phyloP scores from a whole-genome alignment of 2,888 invertebrate species.

The Dascillus cervinus region DNA sequence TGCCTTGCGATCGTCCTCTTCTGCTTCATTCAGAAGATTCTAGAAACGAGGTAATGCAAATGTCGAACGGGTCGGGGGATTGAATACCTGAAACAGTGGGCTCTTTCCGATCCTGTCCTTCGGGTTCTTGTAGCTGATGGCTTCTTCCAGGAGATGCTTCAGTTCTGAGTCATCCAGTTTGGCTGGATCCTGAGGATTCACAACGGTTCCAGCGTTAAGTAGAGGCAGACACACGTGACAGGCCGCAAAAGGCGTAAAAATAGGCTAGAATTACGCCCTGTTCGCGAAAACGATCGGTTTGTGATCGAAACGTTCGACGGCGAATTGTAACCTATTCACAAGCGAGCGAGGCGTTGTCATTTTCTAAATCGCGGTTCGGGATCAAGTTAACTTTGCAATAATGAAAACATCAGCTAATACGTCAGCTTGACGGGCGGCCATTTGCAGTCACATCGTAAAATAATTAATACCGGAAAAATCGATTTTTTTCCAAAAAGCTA shows the following conservation, averaged over 20 bases:
- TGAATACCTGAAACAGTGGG: slow-evolving; percentile 65
- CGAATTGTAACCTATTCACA: no score
- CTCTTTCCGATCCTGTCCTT: slow-evolving; percentile 82
- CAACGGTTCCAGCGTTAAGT: no score
- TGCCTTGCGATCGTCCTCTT: slow-evolving; percentile 62
- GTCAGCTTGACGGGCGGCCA: slow-evolving; percentile 21
- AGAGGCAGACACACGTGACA: no score
- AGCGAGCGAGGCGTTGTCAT: no score
- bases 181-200: no score
- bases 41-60: slow-evolving; percentile 30
- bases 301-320: no score
- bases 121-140: slow-evolving; percentile 75
- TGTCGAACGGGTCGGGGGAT: background rate
- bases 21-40: slow-evolving; percentile 70
- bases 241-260: slow-evolving; percentile 6
- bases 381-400: no score
- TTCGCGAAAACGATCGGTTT: no score
- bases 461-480: slow-evolving; percentile 16
- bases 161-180: slow-evolving; percentile 70
- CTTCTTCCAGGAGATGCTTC: slow-evolving; percentile 73
- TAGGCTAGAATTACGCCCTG: slow-evolving; percentile 14
- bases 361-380: no score
- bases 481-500: slow-evolving; percentile 16
- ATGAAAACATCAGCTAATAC: slow-evolving; percentile 20
- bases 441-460: slow-evolving; percentile 20